Percentiles rank a stretch among this genome's conserved stretches.
Evolutionary conservation across 2,888 invertebrate genomes (phyloP).

Genomic region (Trichogramma dendrolimi): DNA sequence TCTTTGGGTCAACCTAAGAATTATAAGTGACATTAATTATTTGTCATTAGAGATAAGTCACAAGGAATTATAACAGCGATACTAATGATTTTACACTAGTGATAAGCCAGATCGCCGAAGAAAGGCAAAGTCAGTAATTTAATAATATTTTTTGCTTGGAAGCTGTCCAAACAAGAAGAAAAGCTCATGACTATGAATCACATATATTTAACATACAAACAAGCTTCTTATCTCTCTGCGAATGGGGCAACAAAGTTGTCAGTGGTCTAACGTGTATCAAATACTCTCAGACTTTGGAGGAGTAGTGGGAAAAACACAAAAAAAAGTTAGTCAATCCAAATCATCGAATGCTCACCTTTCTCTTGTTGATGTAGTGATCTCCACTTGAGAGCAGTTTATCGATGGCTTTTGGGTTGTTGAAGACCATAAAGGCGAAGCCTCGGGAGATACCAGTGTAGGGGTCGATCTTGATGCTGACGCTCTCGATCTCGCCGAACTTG

Average conservation of each 20-base stretch:
- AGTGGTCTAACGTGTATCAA: no score
- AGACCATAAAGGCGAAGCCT: constrained; percentile 66
- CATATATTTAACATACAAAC: no score
- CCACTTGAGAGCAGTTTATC: constrained; percentile 55
- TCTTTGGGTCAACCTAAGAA: constrained; percentile 59
- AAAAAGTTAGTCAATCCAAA: background rate
- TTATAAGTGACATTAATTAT: background rate
- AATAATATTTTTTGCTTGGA: no score
- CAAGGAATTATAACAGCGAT: no score
- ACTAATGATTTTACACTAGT: no score
- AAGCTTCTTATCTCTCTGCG: no score
- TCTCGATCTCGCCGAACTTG: constrained; percentile 62
- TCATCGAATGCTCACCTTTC: constrained; percentile 47
- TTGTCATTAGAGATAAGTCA: background rate
- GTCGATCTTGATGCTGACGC: constrained; percentile 63
- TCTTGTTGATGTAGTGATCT: constrained; percentile 61
- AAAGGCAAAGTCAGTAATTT: no score
- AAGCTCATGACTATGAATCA: no score
- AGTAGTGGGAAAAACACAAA: background rate
- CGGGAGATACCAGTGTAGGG: constrained; percentile 61
- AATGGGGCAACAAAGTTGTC: no score
- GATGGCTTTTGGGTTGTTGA: constrained; percentile 57
- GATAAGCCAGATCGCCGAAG: no score
- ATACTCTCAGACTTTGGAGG: no score
- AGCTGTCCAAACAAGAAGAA: no score